Evolutionary conservation across 2,797 vertebrate species (phyloP).

Genomic region (Etheostoma nigrum): DNA sequence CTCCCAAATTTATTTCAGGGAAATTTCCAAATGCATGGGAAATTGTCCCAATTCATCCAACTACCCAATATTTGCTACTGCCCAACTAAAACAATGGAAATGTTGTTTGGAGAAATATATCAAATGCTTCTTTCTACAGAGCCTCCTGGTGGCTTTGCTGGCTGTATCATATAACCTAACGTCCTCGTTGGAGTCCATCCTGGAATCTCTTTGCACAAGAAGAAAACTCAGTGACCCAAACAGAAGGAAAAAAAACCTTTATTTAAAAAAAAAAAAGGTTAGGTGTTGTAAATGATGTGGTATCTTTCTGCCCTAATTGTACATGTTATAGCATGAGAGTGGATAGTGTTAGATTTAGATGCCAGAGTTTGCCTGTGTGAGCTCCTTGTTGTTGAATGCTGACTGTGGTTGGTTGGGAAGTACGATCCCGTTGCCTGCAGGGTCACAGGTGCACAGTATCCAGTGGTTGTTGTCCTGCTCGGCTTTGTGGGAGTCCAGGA

Average conservation of each 20-base stretch:
- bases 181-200: constrained; percentile 3
- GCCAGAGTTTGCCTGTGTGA: constrained; percentile 13
- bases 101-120: constrained; percentile 36
- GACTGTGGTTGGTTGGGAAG: constrained; percentile 66
- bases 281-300: neutral
- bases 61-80: neutral
- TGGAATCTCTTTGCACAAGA: constrained; percentile 6
- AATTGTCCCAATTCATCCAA: neutral
- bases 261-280: constrained; percentile 2
- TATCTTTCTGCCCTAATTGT: neutral
- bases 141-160: neutral
- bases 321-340: neutral
- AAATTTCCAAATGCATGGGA: constrained; percentile 14
- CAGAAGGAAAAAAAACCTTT: constrained; percentile 18
- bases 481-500: constrained; percentile 87
- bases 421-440: constrained; percentile 59
- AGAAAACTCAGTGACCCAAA: constrained; percentile 1
- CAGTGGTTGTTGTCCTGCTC: constrained; percentile 92
- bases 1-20: neutral
- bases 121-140: constrained; percentile 31
- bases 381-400: constrained; percentile 10
- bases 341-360: constrained; percentile 1
- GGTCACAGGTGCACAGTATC: constrained; percentile 87
- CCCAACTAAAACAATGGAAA: constrained; percentile 1
- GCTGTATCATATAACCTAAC: constrained; percentile 23